phyloP scores from a whole-genome alignment of 2,113 vertebrate genomes.

The Ardeotis arabs region DNA sequence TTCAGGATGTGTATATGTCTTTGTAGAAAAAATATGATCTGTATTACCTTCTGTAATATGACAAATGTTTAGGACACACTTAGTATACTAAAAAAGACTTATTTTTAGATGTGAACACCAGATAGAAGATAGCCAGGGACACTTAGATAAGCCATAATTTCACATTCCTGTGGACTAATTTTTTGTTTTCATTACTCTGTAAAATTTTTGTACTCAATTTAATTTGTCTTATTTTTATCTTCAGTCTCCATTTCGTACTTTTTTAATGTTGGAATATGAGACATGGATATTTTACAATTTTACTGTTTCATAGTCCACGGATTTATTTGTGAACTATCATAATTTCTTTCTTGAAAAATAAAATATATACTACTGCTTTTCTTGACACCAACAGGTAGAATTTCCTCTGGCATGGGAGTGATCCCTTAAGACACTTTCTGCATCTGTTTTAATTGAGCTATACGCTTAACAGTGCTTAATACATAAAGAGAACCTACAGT shows the following conservation, averaged over 20 bases:
- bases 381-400: not conserved
- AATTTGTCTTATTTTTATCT: not conserved
- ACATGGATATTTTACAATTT: not conserved
- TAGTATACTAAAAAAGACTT: not conserved
- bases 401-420: not conserved
- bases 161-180: not conserved
- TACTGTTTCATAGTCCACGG: not conserved
- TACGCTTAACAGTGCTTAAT: not conserved
- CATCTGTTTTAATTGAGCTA: not conserved
- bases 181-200: constrained; percentile 16
- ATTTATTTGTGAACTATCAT: not conserved
- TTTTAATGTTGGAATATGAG: not conserved
- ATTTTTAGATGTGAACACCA: not conserved
- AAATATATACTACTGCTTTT: not conserved
- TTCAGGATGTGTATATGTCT: not conserved
- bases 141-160: not conserved
- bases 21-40: not conserved
- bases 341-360: not conserved
- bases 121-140: not conserved
- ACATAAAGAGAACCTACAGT: not conserved
- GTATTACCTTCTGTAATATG: not conserved
- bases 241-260: not conserved
- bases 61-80: not conserved
- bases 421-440: not conserved
- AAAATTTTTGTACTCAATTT: not conserved